Conservation (phyloP, 2,113 vertebrate genomes). For the Edolisoma coerulescens region DNA sequence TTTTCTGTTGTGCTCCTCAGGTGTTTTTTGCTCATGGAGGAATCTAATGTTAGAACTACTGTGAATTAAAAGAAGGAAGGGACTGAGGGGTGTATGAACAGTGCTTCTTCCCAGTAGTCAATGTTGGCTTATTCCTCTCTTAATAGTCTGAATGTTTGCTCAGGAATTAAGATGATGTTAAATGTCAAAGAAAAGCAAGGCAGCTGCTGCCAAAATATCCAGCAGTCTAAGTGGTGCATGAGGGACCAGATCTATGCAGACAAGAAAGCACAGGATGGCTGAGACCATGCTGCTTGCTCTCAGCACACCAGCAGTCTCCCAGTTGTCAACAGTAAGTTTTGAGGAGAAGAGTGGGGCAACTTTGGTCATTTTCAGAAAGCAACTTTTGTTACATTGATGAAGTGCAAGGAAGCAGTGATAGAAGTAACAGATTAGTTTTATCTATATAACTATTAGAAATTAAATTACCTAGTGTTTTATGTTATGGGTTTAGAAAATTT, state of each 20-base stretch:
- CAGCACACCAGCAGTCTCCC: neutral
- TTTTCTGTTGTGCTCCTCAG: neutral
- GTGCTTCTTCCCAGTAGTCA: neutral
- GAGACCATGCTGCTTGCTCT: neutral
- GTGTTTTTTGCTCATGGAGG: neutral
- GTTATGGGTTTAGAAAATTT: neutral
- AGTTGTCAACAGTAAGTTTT: neutral
- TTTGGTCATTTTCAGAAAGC: neutral
- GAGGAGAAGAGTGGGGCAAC: neutral
- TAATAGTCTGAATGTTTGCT: neutral
- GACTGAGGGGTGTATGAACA: neutral
- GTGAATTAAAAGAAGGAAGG: neutral
- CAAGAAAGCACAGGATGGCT: neutral
- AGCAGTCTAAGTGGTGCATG: neutral
- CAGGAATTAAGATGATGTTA: neutral
- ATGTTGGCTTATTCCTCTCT: neutral
- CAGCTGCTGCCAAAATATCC: neutral
- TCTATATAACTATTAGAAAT: neutral
- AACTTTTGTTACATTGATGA: neutral
- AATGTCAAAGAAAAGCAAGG: neutral
- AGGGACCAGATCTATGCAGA: neutral
- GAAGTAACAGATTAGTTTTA: neutral
- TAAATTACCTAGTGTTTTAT: neutral
- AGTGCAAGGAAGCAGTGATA: neutral
- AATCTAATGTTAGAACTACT: neutral